Evolutionary conservation across 2,797 vertebrate species (phyloP).

Genomic region (Carduelis carduelis): DNA sequence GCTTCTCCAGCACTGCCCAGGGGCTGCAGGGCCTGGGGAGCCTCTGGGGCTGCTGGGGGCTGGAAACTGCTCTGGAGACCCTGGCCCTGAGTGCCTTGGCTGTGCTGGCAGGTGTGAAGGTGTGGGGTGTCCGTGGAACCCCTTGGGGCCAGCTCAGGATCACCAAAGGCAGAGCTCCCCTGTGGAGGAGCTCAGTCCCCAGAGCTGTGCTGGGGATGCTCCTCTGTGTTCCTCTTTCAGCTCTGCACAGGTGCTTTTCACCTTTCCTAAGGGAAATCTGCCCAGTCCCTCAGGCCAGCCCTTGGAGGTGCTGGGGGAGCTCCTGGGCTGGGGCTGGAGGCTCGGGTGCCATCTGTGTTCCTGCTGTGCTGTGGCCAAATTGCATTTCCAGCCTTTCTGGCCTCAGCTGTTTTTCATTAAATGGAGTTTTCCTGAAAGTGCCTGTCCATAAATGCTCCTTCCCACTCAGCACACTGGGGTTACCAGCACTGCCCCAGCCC

Average conservation of each 20-base stretch:
- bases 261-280: not conserved
- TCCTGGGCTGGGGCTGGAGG: not conserved
- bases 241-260: not conserved
- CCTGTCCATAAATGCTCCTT: conserved; percentile 7
- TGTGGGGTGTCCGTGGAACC: not conserved
- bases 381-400: not conserved
- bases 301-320: not conserved
- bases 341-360: not conserved
- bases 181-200: not conserved
- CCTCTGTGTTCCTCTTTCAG: not conserved
- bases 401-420: not conserved
- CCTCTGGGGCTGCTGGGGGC: not conserved
- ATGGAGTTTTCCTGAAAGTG: conserved; percentile 17
- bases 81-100: accelerated
- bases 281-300: not conserved
- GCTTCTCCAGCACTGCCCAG: not conserved
- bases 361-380: not conserved
- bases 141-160: not conserved
- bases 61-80: not conserved
- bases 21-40: not conserved
- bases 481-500: not conserved
- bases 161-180: not conserved
- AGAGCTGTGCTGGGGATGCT: not conserved
- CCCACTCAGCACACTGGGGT: not conserved
- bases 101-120: not conserved